These are phyloP conservation scores for Acronicta leporina DNA, from an alignment of 2,888 invertebrate genomes.

Conservation along the genomic window DNA sequence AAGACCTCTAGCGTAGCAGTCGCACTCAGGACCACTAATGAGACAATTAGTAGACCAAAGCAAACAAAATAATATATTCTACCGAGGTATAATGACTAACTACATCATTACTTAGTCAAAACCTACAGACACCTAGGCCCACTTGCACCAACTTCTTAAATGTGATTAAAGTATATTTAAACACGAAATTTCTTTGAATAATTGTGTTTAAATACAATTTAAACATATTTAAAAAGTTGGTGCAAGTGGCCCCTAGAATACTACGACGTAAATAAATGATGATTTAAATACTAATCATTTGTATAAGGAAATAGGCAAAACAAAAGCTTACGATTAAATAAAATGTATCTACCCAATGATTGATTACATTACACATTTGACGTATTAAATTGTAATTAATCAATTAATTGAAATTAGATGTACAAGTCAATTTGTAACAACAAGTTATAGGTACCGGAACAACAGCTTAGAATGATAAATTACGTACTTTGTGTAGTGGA, in stretches of 20 bases:
- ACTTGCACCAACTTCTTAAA: too few relatives aligned
- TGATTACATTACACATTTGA: constrained; percentile 34
- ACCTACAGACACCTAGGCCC: not conserved
- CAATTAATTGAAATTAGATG: constrained; percentile 44
- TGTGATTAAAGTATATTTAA: too few relatives aligned
- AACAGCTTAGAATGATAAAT: constrained; percentile 37
- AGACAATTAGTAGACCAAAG: not conserved
- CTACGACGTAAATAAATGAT: constrained; percentile 6
- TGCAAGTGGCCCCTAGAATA: not conserved
- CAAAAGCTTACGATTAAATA: constrained; percentile 18
- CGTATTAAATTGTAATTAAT: constrained; percentile 49
- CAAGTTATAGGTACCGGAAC: constrained; percentile 16
- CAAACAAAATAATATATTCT: not conserved
- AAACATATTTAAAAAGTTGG: too few relatives aligned
- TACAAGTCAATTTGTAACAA: constrained; percentile 43
- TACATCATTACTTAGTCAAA: not conserved
- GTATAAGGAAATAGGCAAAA: constrained; percentile 37
- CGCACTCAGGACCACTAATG: too few relatives aligned
- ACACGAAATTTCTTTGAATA: too few relatives aligned
- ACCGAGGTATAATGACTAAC: not conserved
- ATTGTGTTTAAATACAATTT: too few relatives aligned
- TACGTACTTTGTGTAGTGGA: not conserved
- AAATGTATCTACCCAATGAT: constrained; percentile 32
- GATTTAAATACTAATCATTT: constrained; percentile 7
- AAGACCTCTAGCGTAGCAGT: too few relatives aligned